These are phyloP conservation scores for Brachyistius frenatus DNA, from an alignment of 2,113 vertebrate species.

Conservation along the genomic window DNA sequence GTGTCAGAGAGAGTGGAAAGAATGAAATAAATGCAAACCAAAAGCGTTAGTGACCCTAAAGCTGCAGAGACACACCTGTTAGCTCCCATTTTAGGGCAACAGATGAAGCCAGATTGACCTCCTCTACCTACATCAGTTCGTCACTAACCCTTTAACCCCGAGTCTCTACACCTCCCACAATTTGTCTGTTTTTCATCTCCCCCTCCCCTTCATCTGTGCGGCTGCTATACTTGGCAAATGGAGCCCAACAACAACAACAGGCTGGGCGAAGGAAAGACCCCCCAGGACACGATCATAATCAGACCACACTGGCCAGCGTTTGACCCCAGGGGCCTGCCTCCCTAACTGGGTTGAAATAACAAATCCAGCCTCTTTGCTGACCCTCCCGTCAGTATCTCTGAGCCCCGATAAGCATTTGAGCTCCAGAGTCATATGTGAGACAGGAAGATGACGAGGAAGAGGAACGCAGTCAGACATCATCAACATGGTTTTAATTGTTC, in stretches of 20 bases:
- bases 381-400: conserved; percentile 62
- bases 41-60: conserved; percentile 1
- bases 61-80: conserved; percentile 66
- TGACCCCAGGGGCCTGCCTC: conserved; percentile 64
- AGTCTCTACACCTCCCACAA: conserved; percentile 72
- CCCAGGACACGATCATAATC: conserved; percentile 69
- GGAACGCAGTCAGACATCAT: conserved; percentile 30
- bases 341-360: conserved; percentile 74
- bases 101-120: conserved; percentile 18
- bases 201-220: conserved; percentile 57
- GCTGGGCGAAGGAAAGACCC: conserved; percentile 59
- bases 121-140: conserved; percentile 69
- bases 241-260: conserved; percentile 77
- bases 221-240: conserved; percentile 67
- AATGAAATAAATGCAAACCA: conserved; percentile 7
- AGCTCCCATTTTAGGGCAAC: conserved; percentile 21
- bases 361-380: conserved; percentile 62
- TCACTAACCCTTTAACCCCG: conserved; percentile 65
- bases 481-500: conserved; percentile 68
- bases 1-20: not conserved
- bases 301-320: conserved; percentile 62
- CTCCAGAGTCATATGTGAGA: conserved; percentile 56
- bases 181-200: conserved; percentile 72
- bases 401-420: conserved; percentile 64
- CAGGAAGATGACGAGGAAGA: conserved; percentile 32